phyloP scores from a whole-genome alignment of 2,113 vertebrate genomes.

The Poecile atricapillus region DNA sequence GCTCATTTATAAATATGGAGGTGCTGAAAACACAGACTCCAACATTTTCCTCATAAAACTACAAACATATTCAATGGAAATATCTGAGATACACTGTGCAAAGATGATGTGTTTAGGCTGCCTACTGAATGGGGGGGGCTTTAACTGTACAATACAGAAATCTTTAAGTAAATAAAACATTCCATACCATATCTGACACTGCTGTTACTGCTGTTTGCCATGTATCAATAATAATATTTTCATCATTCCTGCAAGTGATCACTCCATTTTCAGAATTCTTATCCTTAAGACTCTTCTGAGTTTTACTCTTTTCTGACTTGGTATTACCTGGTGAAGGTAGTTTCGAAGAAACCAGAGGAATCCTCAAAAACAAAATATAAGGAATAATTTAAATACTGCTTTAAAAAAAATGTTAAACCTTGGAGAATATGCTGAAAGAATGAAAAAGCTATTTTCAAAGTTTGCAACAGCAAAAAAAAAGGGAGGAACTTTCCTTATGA shows the following conservation, averaged over 20 bases:
- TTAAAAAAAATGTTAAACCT: neutral
- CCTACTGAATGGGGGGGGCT: neutral
- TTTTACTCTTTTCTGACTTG: slow-evolving; percentile 24
- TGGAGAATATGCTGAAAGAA: neutral
- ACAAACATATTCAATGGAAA: neutral
- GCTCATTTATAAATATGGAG: neutral
- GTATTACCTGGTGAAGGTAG: neutral
- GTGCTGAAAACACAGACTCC: neutral
- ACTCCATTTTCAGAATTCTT: slow-evolving; percentile 34
- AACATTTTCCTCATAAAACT: neutral
- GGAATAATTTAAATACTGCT: rapidly evolving
- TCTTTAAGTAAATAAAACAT: neutral
- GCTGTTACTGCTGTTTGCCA: slow-evolving; percentile 72
- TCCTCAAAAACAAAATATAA: slow-evolving; percentile 48
- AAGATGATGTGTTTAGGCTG: neutral
- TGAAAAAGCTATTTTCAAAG: neutral
- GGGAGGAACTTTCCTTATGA: neutral
- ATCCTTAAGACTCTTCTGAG: neutral
- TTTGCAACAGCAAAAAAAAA: neutral
- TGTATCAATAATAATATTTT: slow-evolving; percentile 70
- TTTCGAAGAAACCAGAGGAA: slow-evolving; percentile 68
- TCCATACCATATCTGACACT: slow-evolving; percentile 78
- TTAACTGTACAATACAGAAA: neutral
- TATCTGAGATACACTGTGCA: neutral
- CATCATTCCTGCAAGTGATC: slow-evolving; percentile 15